Evolutionary conservation across 2,888 invertebrate species (phyloP), one percentile per base, ranked within the genome.

Genomic region (Athalia cordata): DNA sequence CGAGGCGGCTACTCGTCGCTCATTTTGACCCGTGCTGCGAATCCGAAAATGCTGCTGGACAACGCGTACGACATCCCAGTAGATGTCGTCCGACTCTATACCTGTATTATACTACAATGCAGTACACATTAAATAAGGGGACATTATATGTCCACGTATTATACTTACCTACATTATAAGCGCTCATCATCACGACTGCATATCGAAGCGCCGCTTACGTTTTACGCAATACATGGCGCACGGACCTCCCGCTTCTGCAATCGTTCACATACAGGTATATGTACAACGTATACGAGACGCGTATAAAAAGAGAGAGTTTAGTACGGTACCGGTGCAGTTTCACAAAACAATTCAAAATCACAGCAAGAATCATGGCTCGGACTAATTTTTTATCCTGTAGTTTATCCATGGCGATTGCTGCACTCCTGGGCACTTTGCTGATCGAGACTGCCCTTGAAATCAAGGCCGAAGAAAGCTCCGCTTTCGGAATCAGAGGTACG

Each of bases 281-380:
- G 57, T 45, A 8, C 43, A 9, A 7, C 59, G 47, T 74, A 15
- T 45, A 11, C n/a, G 64, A 55, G 68, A 52, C 59, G 59, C 43
- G 77, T 77, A 77, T 77, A 77, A 77, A 77, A 77, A 77, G 77
- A 59, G 77, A 77, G 77, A 77, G 77, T 47, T 57, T 49, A 7
- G 43, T 11, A 3, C 6, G 7, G 13, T 29, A 7, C 45, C 45
- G 15, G 64, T 77, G 67, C 68, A 77, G 77, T 77, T 77, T 67
- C 9, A 76, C 9, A 5, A 29, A 29, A 43, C 9, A 52, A 43
- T 43, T 52, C 29, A 29, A 29, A 29, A 29, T 68, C 55, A 15
- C 68, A 15, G 15, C 15, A 50, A 15, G 1, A 68, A 47, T 15
- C 8, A 8, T 68, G 5, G 45, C 29, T 55, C 68, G 52, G 9